A percentile compares a stretch with the other conserved stretches of the same genome.
phyloP scores from a whole-genome alignment of 2,797 vertebrate genomes.

The Phaenicophaeus curvirostris region DNA sequence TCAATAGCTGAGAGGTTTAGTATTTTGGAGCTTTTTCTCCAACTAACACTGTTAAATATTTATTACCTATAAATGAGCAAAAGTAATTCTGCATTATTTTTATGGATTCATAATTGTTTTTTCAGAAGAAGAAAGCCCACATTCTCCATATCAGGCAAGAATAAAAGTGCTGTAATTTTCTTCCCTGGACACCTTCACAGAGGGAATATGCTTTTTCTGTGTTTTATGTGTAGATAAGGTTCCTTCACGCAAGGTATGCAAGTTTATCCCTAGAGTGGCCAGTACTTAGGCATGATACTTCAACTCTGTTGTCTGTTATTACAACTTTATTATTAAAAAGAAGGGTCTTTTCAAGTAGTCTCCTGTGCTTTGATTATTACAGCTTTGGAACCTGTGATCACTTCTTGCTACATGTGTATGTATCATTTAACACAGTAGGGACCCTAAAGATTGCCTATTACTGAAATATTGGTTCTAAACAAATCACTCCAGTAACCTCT shows the following conservation, averaged over 20 bases:
- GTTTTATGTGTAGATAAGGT: background rate
- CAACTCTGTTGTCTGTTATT: background rate
- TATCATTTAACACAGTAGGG: background rate
- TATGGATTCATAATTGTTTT: background rate
- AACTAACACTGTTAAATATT: background rate
- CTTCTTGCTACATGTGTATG: background rate
- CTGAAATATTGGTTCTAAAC: background rate
- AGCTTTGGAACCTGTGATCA: background rate
- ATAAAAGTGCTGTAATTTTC: background rate
- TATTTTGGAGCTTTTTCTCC: accelerated
- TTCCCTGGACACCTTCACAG: background rate
- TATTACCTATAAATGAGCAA: background rate
- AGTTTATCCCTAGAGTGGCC: background rate
- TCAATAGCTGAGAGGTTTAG: background rate
- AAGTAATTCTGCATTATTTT: background rate
- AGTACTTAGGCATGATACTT: background rate
- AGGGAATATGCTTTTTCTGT: accelerated
- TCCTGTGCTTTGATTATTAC: background rate
- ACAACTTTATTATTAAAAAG: background rate
- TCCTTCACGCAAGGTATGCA: background rate
- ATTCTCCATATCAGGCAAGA: background rate
- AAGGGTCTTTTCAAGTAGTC: background rate
- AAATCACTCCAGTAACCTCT: background rate
- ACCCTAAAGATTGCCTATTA: background rate
- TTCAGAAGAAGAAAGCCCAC: background rate